phyloP scores from a whole-genome alignment of 2,888 invertebrate species.

The Agrotis exclamationis region DNA sequence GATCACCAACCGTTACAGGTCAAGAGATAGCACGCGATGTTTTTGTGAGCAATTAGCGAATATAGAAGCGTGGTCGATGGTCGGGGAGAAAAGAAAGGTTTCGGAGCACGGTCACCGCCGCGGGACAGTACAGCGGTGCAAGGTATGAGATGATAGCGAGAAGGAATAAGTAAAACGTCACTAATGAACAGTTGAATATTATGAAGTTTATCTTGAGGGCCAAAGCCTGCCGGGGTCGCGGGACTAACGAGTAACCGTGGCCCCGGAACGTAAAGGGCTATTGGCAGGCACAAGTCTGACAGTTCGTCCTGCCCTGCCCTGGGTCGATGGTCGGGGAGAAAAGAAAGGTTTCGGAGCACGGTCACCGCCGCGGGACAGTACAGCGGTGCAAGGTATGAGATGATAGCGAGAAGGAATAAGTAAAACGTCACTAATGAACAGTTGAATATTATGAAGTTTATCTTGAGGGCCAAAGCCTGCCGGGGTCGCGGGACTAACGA shows the following conservation, averaged over 20 bases:
- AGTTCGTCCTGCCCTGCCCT: no score
- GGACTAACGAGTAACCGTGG: no score
- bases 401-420: conserved; percentile 13
- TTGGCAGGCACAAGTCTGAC: no score
- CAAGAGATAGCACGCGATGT: conserved; percentile 60
- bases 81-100: conserved; percentile 69
- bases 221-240: no score
- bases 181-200: neutral
- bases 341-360: conserved; percentile 68
- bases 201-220: no score
- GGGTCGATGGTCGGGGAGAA: conserved; percentile 71
- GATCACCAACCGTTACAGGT: conserved; percentile 71
- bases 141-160: conserved; percentile 31
- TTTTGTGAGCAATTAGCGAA: conserved; percentile 65
- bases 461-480: no score
- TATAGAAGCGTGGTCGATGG: conserved; percentile 70
- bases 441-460: no score
- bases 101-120: conserved; percentile 72
- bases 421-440: neutral
- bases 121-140: conserved; percentile 58
- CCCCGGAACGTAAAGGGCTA: no score
- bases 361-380: conserved; percentile 70
- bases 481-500: no score
- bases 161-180: neutral
- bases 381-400: conserved; percentile 42